Base-by-base conservation (phyloP, 2,888 invertebrate genomes). In the Spialia ferax region DNA sequence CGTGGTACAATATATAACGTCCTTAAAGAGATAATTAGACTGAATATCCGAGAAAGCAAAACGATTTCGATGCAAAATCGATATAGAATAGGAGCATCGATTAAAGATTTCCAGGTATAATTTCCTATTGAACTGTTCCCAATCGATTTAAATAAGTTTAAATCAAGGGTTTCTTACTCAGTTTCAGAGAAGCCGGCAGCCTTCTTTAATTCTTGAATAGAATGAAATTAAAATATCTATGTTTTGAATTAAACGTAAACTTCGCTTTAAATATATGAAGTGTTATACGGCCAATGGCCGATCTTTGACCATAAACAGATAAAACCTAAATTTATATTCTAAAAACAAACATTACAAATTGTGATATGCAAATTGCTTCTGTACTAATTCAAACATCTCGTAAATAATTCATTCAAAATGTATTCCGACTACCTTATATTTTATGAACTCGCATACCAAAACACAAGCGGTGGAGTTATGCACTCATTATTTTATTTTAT, bases 71-170 rank as follows among this genome's bases (percentile, higher is more conserved):
- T 80, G 79, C 77, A 77, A 80, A 80, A 81, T 84, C 78, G 77
- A 79, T 78, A 77, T 74, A 79, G 79, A 81, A 84, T 83, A 83
- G 84, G 81, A 84, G 82, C 79, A 75, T 79, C 82, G 79, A 80
- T 81, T 84, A 83, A 86, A 87, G 87, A 86, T 80, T 87, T 81
- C 66, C 77, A 81, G 79, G 81, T 83, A 86, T 88, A 88, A 87
- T 79, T 84, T 81, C 82, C 87, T 76, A 85, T 87, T 87, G 83
- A 85, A 84, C 84, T 85, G 84, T 84, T 82, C 76, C 78, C 70
- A 62, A 74, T 76, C 76, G 75, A 79, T 79, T 79, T 82, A 79
- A 86, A 83, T 82, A 78, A 81, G 80, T 82, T 81, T 85, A 81
- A 81, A 82, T 79, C 63, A 52, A 63, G 70, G 63, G 32, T 65